These are phyloP conservation scores for Tragelaphus imberbis DNA, from an alignment of 2,113 vertebrate species.

Conservation along the genomic window DNA sequence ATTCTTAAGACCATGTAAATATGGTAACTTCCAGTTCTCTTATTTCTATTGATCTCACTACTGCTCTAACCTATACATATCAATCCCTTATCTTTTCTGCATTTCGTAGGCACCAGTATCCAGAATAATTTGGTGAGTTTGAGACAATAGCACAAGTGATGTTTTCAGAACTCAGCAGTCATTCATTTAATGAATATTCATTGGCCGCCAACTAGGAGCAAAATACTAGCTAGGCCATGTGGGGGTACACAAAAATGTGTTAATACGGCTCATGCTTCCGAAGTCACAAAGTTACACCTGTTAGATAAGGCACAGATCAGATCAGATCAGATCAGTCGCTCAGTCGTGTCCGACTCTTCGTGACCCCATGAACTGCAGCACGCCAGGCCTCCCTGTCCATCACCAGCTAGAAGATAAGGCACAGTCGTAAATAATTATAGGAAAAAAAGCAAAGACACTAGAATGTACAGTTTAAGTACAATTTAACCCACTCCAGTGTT, in stretches of 20 bases:
- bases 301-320: too few relatives aligned
- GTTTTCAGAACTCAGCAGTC: background rate
- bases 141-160: background rate
- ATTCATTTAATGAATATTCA: conserved; percentile 35
- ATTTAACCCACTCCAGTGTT: background rate
- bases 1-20: conserved; percentile 11
- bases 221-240: background rate
- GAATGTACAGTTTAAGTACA: background rate
- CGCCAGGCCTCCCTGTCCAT: too few relatives aligned
- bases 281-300: background rate
- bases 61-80: conserved; percentile 19
- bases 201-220: background rate
- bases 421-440: background rate
- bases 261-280: background rate
- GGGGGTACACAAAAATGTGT: background rate
- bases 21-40: background rate
- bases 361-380: too few relatives aligned
- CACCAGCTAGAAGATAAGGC: too few relatives aligned
- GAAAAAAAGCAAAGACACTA: background rate
- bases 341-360: too few relatives aligned
- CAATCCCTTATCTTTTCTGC: background rate
- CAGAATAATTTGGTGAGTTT: conserved; percentile 19
- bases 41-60: conserved; percentile 20
- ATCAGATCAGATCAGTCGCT: too few relatives aligned
- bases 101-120: background rate